A percentile compares a stretch with the other conserved stretches of the same genome.
Conservation (phyloP, 2,113 vertebrate genomes). For the Lonchura striata region DNA sequence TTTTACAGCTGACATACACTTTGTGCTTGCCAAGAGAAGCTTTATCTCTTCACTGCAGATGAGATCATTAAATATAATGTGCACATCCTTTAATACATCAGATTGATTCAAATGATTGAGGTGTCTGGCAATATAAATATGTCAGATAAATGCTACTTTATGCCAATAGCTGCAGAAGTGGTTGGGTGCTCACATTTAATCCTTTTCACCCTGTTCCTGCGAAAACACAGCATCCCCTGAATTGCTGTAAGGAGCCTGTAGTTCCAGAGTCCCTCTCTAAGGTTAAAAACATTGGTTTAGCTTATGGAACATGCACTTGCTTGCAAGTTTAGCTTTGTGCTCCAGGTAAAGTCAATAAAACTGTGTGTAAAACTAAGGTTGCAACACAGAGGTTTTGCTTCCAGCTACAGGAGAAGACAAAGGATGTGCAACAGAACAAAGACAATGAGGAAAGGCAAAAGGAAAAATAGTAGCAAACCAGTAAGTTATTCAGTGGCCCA, state of each 20-base stretch:
- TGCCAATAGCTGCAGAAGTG: not conserved
- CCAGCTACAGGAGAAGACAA: not conserved
- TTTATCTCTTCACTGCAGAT: not conserved
- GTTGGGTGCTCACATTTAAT: not conserved
- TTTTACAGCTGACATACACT: not conserved
- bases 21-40: not conserved
- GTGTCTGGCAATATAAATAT: not conserved
- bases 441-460: not conserved
- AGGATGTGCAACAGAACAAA: not conserved
- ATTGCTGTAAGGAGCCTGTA: not conserved
- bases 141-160: not conserved
- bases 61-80: not conserved
- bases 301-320: not conserved
- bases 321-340: not conserved
- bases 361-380: not conserved
- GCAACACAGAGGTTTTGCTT: not conserved
- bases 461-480: not conserved
- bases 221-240: not conserved
- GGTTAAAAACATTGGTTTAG: not conserved
- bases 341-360: not conserved
- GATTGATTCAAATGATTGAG: not conserved
- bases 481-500: not conserved
- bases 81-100: not conserved
- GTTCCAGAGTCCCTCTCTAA: not conserved
- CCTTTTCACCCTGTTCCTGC: not conserved